These are phyloP conservation scores for Nematopogon swammerdamellus DNA, from an alignment of 2,888 invertebrate genomes.

Conservation along the genomic window DNA sequence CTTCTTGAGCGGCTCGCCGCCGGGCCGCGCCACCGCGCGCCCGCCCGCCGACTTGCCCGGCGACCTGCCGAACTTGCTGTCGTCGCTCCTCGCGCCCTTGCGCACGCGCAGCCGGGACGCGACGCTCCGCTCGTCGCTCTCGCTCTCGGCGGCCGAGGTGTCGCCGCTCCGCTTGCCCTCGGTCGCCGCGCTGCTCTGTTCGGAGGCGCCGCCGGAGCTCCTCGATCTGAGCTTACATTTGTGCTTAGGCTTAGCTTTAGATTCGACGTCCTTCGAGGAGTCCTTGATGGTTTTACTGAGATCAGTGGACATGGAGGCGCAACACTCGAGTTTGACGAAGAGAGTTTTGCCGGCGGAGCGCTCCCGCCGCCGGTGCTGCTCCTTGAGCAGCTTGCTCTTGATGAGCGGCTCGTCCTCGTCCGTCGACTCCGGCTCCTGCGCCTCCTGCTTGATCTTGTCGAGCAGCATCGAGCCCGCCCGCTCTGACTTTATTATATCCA, in stretches of 20 bases:
- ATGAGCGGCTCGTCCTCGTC: conserved; percentile 45
- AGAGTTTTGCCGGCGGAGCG: conserved; percentile 32
- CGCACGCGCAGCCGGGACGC: conserved; percentile 41
- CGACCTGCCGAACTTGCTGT: conserved; percentile 17
- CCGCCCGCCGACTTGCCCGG: conserved; percentile 20
- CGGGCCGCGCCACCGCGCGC: conserved; percentile 23
- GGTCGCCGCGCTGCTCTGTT: too few species aligned
- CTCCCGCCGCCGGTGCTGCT: conserved; percentile 31
- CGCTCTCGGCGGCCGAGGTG: conserved; percentile 38
- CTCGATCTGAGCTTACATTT: conserved; percentile 27
- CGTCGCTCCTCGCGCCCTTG: conserved; percentile 48
- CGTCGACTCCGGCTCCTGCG: conserved; percentile 31
- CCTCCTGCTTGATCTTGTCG: conserved; percentile 13
- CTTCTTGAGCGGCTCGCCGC: conserved; percentile 39
- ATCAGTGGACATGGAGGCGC: conserved; percentile 28
- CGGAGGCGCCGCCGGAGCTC: conserved; percentile 23
- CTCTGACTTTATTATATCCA: conserved; percentile 11
- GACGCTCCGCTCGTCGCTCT: conserved; percentile 35
- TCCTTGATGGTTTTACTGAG: conserved; percentile 34
- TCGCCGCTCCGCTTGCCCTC: conserved; percentile 31
- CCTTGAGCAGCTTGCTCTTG: conserved; percentile 40
- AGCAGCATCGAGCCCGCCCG: conserved; percentile 7
- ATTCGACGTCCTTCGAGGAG: conserved; percentile 34
- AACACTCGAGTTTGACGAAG: conserved; percentile 47
- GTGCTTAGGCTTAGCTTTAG: conserved; percentile 30